Conservation (phyloP, 2,113 vertebrate genomes). For the Puntigrus tetrazona region DNA sequence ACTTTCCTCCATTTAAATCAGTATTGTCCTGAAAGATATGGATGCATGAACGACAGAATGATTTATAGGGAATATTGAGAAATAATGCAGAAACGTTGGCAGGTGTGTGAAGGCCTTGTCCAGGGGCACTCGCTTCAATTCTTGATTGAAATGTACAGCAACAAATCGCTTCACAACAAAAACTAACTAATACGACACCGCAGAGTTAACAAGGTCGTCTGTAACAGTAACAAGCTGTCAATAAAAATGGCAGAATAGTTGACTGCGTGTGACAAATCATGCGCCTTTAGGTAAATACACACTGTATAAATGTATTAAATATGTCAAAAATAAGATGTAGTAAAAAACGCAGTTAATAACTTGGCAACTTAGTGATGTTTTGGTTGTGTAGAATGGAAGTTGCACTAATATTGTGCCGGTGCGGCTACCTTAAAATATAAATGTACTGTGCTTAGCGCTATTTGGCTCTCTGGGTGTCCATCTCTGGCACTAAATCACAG, state of each 20-base stretch:
- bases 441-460: background rate
- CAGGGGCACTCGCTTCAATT: background rate
- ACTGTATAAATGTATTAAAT: background rate
- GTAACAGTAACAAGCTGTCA: constrained; percentile 8
- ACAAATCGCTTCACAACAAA: constrained; percentile 9
- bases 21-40: constrained; percentile 71
- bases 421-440: background rate
- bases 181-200: background rate
- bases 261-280: background rate
- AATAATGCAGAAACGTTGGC: constrained; percentile 65
- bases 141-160: constrained; percentile 14
- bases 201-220: constrained; percentile 10
- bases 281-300: background rate
- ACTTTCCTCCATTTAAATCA: constrained; percentile 72
- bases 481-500: constrained; percentile 56
- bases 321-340: background rate
- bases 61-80: constrained; percentile 78
- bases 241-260: background rate
- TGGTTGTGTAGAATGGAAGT: background rate
- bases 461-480: constrained; percentile 29
- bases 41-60: constrained; percentile 78
- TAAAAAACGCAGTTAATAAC: background rate
- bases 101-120: constrained; percentile 32
- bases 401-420: background rate
- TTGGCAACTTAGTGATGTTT: background rate